Evolutionary conservation across 2,797 vertebrate species (phyloP).

Genomic region (Salarias fasciatus): DNA sequence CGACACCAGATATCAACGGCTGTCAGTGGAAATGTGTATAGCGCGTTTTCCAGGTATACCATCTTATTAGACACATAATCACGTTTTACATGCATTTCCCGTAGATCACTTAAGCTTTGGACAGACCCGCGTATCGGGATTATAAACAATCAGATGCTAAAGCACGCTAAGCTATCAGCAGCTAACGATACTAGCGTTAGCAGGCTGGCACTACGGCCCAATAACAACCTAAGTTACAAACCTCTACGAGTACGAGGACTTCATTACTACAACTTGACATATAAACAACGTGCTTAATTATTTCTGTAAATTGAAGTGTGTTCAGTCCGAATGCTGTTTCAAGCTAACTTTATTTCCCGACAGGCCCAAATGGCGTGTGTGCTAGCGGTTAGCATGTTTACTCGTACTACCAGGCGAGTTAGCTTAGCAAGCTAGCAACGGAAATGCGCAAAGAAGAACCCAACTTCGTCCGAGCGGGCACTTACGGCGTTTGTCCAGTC

Average conservation of each 20-base stretch:
- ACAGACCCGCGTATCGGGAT: too few species aligned
- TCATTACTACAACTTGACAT: too few species aligned
- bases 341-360: conserved; percentile 11
- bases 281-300: rapidly evolving
- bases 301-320: rapidly evolving
- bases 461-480: background rate
- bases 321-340: rapidly evolving
- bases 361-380: conserved; percentile 35
- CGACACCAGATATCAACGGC: too few species aligned
- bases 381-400: conserved; percentile 11
- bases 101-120: too few species aligned
- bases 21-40: too few species aligned
- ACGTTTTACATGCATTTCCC: too few species aligned
- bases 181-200: background rate
- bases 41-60: too few species aligned
- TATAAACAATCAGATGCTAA: too few species aligned
- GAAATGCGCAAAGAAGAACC: background rate
- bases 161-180: background rate
- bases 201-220: background rate
- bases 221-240: background rate
- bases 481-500: conserved; percentile 84
- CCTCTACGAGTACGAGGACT: too few species aligned
- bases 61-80: too few species aligned
- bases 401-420: conserved; percentile 4
- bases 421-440: conserved; percentile 17